Evolutionary conservation across 2,113 vertebrate genomes (phyloP).

Genomic region (Thalassarche chlororhynchos): DNA sequence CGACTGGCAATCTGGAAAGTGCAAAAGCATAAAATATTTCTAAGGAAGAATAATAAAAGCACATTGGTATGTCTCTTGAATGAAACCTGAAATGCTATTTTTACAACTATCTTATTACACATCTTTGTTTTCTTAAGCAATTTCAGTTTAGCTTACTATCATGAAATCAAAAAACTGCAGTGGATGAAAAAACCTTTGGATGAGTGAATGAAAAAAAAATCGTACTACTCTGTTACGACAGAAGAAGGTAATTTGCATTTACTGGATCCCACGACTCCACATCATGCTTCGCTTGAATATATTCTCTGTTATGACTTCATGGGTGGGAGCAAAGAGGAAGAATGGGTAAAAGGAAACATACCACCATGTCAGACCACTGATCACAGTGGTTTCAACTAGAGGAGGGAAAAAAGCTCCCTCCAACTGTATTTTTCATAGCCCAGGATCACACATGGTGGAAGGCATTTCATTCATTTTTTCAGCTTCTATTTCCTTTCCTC

Average conservation of each 20-base stretch:
- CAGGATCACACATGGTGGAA: not conserved
- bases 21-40: not conserved
- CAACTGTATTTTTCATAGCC: not conserved
- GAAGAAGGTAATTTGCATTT: not conserved
- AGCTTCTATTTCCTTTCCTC: not conserved
- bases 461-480: conserved; percentile 7
- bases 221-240: not conserved
- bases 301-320: not conserved
- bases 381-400: not conserved
- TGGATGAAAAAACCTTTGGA: not conserved
- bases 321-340: not conserved
- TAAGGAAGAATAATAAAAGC: not conserved
- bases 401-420: not conserved
- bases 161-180: not conserved
- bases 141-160: not conserved
- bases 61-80: not conserved
- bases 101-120: not conserved
- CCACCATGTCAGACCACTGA: not conserved
- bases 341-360: not conserved
- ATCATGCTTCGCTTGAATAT: not conserved
- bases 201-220: not conserved
- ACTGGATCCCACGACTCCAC: not conserved
- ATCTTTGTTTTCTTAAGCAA: not conserved
- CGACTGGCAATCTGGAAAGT: not conserved
- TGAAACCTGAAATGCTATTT: not conserved